phyloP scores from a whole-genome alignment of 2,888 invertebrate genomes.

The Mesoligia furuncula region DNA sequence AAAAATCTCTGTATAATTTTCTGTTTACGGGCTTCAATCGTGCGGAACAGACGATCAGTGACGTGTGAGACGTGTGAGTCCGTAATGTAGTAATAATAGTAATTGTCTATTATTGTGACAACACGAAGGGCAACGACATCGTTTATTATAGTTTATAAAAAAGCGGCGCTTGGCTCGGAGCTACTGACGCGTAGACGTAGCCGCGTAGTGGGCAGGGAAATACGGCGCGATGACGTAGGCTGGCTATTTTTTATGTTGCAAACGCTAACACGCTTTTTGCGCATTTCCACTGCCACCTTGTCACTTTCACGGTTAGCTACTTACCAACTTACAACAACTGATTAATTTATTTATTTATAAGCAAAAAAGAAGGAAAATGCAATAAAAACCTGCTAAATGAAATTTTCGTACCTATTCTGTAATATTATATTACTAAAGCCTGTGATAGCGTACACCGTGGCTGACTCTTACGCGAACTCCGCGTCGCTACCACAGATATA shows the following conservation, averaged over 20 bases:
- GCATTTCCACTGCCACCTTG: not conserved
- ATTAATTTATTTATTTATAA: not conserved
- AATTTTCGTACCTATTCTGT: not conserved
- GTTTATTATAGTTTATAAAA: constrained; percentile 22
- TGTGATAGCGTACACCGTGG: not conserved
- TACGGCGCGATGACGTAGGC: constrained; percentile 9
- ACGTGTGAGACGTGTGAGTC: no score
- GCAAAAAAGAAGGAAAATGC: not conserved
- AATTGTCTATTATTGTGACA: no score
- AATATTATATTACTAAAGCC: not conserved
- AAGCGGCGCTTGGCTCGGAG: constrained; percentile 45
- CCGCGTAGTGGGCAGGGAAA: not conserved
- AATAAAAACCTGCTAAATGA: not conserved
- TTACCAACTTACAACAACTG: not conserved
- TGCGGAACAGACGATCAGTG: no score
- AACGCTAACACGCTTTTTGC: constrained; percentile 7
- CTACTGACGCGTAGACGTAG: no score
- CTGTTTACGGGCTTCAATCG: no score
- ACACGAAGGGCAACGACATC: constrained; percentile 43
- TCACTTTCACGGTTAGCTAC: constrained; percentile 2
- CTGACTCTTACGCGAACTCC: not conserved
- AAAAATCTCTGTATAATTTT: no score
- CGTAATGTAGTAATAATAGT: no score
- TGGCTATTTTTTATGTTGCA: not conserved
- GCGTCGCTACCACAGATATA: no score